Conservation (phyloP, 2,888 invertebrate genomes). For the Ceramica pisi region DNA sequence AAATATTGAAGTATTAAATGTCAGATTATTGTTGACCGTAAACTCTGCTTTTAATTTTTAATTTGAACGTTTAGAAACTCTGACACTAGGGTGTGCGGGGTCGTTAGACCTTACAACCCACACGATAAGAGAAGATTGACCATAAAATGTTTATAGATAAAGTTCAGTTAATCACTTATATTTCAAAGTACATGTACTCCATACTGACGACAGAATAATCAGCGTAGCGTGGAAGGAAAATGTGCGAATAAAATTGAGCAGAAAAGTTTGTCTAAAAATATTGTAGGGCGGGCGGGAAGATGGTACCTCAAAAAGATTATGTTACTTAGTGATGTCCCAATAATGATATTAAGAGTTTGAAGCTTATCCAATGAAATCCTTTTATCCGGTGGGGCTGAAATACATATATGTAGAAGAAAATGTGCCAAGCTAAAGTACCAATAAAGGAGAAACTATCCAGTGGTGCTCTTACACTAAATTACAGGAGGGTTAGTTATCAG, state of each 20-base stretch:
- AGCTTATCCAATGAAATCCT: neutral
- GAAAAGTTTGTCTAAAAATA: neutral
- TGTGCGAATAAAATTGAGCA: neutral
- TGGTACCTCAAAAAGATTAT: neutral
- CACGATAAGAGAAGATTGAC: too few species aligned
- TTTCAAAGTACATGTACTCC: neutral
- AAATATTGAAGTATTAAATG: neutral
- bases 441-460: constrained; percentile 44
- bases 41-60: too few species aligned
- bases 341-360: constrained; percentile 11
- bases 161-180: neutral
- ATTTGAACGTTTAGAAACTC: too few species aligned
- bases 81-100: too few species aligned
- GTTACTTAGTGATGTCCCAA: constrained; percentile 2
- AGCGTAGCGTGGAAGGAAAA: constrained; percentile 11
- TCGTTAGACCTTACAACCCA: too few species aligned
- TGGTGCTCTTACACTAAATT: constrained; percentile 57
- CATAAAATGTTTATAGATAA: neutral
- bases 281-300: neutral
- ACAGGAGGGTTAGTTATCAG: constrained; percentile 63
- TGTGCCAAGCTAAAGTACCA: constrained; percentile 29
- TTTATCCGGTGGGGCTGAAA: constrained; percentile 21
- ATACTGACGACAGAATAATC: neutral
- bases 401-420: constrained; percentile 2
- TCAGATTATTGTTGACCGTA: neutral